A percentile compares a stretch with the other conserved stretches of the same genome.
Evolutionary conservation across 2,113 vertebrate genomes (phyloP).

Genomic region (Sorex araneus): DNA sequence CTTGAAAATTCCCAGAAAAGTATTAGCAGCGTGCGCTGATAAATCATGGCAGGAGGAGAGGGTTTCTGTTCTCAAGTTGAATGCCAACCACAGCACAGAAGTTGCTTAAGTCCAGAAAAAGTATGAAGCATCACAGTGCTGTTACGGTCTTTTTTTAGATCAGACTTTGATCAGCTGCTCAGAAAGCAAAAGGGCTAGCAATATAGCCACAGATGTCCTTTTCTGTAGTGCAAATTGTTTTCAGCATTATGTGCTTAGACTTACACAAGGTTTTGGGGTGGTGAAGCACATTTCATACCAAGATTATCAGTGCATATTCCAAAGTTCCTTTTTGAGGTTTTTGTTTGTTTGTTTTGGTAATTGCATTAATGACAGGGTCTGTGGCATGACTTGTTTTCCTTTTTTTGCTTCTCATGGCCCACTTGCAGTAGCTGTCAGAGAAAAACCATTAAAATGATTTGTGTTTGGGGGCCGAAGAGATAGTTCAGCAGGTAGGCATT

Average conservation of each 20-base stretch:
- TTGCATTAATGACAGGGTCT: constrained; percentile 35
- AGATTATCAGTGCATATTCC: constrained; percentile 31
- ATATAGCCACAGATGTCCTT: constrained; percentile 42
- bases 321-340: constrained; percentile 61
- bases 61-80: constrained; percentile 33
- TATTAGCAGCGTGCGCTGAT: neutral
- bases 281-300: neutral
- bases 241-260: constrained; percentile 41
- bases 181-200: constrained; percentile 46
- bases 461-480: neutral
- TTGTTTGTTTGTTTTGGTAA: neutral
- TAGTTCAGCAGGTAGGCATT: no score
- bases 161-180: constrained; percentile 41
- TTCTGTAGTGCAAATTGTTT: constrained; percentile 62
- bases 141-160: neutral
- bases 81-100: neutral
- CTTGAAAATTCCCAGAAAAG: constrained; percentile 30
- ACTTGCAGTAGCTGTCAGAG: neutral
- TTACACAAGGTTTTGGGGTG: constrained; percentile 38
- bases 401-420: constrained; percentile 13
- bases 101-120: constrained; percentile 18
- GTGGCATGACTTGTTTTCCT: constrained; percentile 44
- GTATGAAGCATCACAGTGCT: neutral
- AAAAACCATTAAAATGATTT: constrained; percentile 29
- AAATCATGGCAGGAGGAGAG: neutral